phyloP scores from a whole-genome alignment of 2,113 vertebrate genomes.

The Scomber scombrus region DNA sequence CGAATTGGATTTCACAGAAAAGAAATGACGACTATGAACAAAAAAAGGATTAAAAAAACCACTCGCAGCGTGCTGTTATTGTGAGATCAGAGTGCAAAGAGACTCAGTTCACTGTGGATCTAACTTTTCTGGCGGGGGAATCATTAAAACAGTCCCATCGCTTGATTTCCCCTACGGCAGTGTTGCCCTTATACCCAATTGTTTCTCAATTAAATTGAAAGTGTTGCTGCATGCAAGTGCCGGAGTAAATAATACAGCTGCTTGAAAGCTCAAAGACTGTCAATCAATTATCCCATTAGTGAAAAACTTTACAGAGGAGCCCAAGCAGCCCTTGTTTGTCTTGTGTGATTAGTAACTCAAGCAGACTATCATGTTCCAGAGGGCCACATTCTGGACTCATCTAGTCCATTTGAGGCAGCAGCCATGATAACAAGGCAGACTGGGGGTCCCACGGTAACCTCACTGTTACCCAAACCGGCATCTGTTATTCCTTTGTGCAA shows the following conservation, averaged over 20 bases:
- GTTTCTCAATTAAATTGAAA: conserved; percentile 70
- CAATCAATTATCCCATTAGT: conserved; percentile 81
- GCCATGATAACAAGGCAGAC: conserved; percentile 63
- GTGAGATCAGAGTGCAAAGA: conserved; percentile 60
- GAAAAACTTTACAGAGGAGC: conserved; percentile 60
- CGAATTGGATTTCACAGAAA: conserved; percentile 26
- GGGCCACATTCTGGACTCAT: conserved; percentile 46
- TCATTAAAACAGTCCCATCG: conserved; percentile 75
- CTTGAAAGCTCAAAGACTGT: conserved; percentile 67
- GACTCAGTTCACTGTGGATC: conserved; percentile 46
- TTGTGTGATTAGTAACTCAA: conserved; percentile 62
- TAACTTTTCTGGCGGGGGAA: conserved; percentile 53
- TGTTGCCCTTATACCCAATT: conserved; percentile 42
- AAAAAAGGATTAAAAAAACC: conserved; percentile 8
- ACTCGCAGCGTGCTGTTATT: neutral
- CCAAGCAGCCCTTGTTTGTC: conserved; percentile 44
- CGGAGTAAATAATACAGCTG: conserved; percentile 50
- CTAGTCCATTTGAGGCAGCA: conserved; percentile 52
- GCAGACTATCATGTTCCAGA: conserved; percentile 29
- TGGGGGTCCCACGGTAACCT: conserved; percentile 49
- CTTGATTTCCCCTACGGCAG: conserved; percentile 48
- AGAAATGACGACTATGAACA: conserved; percentile 39
- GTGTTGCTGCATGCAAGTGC: conserved; percentile 44
- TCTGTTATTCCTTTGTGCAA: conserved; percentile 79
- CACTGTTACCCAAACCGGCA: conserved; percentile 51